Conservation (phyloP, 2,113 vertebrate species). For the Polypterus senegalus region DNA sequence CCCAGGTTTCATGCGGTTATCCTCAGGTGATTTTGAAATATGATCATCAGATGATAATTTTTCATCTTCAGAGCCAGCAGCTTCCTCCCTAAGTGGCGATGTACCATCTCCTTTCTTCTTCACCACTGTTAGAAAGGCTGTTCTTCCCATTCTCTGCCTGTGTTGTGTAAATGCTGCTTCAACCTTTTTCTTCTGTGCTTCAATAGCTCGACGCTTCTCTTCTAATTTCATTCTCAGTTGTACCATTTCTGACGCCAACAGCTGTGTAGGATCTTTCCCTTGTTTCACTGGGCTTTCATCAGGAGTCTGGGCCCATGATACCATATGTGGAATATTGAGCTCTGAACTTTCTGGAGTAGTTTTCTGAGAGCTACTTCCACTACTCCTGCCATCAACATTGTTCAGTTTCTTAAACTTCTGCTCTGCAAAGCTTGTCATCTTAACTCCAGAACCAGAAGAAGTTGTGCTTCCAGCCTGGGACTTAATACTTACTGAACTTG, state of each 20-base stretch:
- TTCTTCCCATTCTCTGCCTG: slow-evolving; percentile 88
- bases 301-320: slow-evolving; percentile 76
- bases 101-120: slow-evolving; percentile 77
- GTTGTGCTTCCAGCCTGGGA: slow-evolving; percentile 73
- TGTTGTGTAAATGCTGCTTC: slow-evolving; percentile 87
- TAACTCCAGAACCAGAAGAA: slow-evolving; percentile 74
- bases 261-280: slow-evolving; percentile 74
- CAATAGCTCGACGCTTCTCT: slow-evolving; percentile 89
- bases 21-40: slow-evolving; percentile 17
- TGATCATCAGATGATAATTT: slow-evolving; percentile 39
- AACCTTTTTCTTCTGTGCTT: slow-evolving; percentile 94
- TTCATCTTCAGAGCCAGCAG: slow-evolving; percentile 53
- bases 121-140: slow-evolving; percentile 84
- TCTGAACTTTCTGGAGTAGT: slow-evolving; percentile 88
- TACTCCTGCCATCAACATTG: slow-evolving; percentile 65
- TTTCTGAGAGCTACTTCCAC: slow-evolving; percentile 77
- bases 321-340: slow-evolving; percentile 68
- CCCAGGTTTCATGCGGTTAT: slow-evolving; percentile 34
- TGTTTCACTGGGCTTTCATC: slow-evolving; percentile 57
- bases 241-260: slow-evolving; percentile 90
- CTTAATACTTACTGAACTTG: slow-evolving; percentile 66
- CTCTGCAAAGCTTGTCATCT: slow-evolving; percentile 93
- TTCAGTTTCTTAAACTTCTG: slow-evolving; percentile 80
- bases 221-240: slow-evolving; percentile 87
- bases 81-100: slow-evolving; percentile 65